Base-by-base conservation (phyloP, 1,140 invertebrate genomes). In the Papilio xuthus region DNA sequence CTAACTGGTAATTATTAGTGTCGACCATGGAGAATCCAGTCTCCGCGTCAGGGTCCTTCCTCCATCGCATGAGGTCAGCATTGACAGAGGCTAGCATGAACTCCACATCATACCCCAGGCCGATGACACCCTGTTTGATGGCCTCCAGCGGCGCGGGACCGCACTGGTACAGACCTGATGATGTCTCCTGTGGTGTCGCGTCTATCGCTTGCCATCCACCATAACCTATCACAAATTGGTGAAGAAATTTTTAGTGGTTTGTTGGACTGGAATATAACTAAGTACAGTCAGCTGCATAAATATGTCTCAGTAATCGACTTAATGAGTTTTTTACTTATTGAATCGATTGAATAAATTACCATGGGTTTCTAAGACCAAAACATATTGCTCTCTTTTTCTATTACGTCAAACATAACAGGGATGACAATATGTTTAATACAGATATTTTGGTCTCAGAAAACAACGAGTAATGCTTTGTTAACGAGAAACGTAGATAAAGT, bases 131-230 rank as follows among this genome's bases (percentile, higher is more conserved):
- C 82, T 96, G 94, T 82, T 96, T 95, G 50, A 97, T 95, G 23
- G 97, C 97, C 86, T 95, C 95, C 3, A 96, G 79, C 0, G 95
- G 94, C 0, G 95, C 94, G 10, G 97, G 96, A 0, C 97, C 97
- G 85, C 96, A 96, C 47, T 96, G 95, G 85, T 93, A 95, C 72
- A 94, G 85, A 2, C 94, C 94, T 84, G 92, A 86, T 76, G 96
- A 96, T 32, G 92, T 91, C 90, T 97, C 96, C 86, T 97, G 96
- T 7, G 96, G 96, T 15, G 96, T 97, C 0, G 96, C 95, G 89
- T 97, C 96, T 80, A 96, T 95, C 0, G 95, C 96, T 92, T 97
- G 96, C 96, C 96, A 97, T 2, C 96, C 96, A 42, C 96, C 96
- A 87, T 96, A 96, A 50, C 96, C 96, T 90, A 73, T n/a, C 8